Evolutionary conservation across 2,113 vertebrate genomes (phyloP).

Genomic region (Platysternon megacephalum): DNA sequence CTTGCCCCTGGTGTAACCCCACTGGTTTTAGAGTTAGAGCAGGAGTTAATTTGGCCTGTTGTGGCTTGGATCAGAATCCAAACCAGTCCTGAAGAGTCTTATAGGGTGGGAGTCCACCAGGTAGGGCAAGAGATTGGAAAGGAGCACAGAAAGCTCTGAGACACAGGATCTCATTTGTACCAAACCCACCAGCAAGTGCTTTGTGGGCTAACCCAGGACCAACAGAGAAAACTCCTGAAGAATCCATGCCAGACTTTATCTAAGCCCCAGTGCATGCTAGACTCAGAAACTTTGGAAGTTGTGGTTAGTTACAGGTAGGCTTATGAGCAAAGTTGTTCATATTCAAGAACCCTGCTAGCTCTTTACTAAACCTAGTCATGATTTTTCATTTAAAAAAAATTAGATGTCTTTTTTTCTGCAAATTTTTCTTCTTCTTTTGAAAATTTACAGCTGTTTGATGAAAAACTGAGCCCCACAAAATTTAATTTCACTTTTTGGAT

Average conservation of each 20-base stretch:
- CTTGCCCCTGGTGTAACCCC: neutral
- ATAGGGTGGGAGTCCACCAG: neutral
- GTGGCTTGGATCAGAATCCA: neutral
- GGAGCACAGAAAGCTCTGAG: neutral
- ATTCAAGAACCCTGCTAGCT: neutral
- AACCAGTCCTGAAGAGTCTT: neutral
- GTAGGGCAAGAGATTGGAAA: neutral
- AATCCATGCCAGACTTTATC: fast-evolving
- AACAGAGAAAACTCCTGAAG: neutral
- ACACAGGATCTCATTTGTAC: neutral
- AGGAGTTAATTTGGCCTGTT: neutral
- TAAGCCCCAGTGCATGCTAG: neutral
- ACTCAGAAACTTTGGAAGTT: neutral
- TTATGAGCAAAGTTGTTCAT: neutral
- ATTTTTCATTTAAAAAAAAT: neutral
- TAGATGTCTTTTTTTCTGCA: neutral
- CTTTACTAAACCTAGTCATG: neutral
- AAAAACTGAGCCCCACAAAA: neutral
- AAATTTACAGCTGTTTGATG: neutral
- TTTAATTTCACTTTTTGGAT: neutral
- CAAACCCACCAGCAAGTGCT: neutral
- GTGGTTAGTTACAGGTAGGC: neutral
- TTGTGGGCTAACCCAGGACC: neutral
- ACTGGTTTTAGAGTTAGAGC: fast-evolving
- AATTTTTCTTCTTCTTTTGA: neutral